These are phyloP conservation scores for Drosophila ambigua DNA, from an alignment of 1,140 invertebrate species.

Conservation along the genomic window DNA sequence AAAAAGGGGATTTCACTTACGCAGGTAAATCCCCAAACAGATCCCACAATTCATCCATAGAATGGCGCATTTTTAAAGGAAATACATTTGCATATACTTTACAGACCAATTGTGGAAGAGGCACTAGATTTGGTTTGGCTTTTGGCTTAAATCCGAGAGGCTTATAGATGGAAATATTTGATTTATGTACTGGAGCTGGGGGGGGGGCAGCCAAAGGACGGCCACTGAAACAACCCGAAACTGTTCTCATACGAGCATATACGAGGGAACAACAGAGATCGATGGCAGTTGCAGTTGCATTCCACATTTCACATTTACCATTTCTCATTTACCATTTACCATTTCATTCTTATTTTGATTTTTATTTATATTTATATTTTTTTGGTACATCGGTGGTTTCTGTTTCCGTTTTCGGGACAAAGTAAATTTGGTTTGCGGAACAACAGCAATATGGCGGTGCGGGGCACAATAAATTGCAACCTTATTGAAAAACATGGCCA, in stretches of 20 bases:
- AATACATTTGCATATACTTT: too few relatives aligned
- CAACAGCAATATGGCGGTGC: conserved; percentile 41
- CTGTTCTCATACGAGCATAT: neutral
- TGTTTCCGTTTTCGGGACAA: neutral
- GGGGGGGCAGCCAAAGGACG: neutral
- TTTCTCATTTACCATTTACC: conserved; percentile 12
- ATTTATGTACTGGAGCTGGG: conserved; percentile 43
- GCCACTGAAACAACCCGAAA: neutral
- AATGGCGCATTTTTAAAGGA: too few relatives aligned
- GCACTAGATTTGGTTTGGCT: conserved; percentile 17
- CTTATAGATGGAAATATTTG: conserved; percentile 36
- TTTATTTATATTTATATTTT: too few relatives aligned
- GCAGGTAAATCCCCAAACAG: too few relatives aligned
- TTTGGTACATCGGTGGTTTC: too few relatives aligned
- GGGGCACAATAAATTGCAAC: conserved; percentile 32
- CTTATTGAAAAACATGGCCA: conserved; percentile 6
- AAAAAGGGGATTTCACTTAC: too few relatives aligned
- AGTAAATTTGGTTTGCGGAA: conserved; percentile 8
- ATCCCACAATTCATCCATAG: too few relatives aligned
- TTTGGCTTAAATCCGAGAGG: conserved; percentile 28
- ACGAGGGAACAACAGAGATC: conserved; percentile 13
- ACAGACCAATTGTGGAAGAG: conserved; percentile 4
- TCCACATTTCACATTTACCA: conserved; percentile 1
- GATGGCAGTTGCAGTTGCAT: conserved; percentile 40
- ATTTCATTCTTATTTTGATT: neutral